Evolutionary conservation across 1,140 invertebrate genomes (phyloP), one percentile per base, ranked within the genome.

Genomic region (Drosophila arizonae): DNA sequence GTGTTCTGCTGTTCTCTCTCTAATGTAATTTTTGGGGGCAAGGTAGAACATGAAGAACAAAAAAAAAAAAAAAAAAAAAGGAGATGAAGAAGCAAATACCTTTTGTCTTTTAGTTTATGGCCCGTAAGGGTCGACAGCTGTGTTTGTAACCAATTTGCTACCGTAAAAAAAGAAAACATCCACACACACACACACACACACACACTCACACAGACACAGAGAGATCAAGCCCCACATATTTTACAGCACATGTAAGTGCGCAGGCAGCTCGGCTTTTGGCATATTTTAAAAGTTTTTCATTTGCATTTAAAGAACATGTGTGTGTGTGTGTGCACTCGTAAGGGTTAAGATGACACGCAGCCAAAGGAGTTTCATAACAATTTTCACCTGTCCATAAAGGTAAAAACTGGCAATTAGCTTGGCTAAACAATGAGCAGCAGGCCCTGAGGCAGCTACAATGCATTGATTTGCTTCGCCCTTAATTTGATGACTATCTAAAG

Each of bases 61-160:
- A 51, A 43, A n/a, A 62, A 24, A 24, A 50, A 46, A 0, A 26
- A 8, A 51, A 43, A n/a, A 62, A 24, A 24, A 50, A 46, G 1
- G 43, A 46, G 43, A 63, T 24, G 21, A 55, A 15, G 26, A 13
- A 39, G 28, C 51, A 64, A 85, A 64, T 72, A 60, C 82, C 81
- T 74, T 86, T 85, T 85, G 81, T 87, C 82, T 85, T 87, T 70
- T 87, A 81, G 63, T 85, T 85, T 85, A 85, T 87, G 75, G 54
- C 61, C 79, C 79, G 75, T 72, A 81, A 81, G 81, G 81, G 82
- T 78, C 82, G 82, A 85, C 81, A 85, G 81, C 81, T 85, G 81
- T 85, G 81, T 85, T 85, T 85, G 82, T 87, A 87, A 85, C 81
- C 81, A 85, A 85, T 85, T 85, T 85, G 81, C 81, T 85, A 81